Conservation (phyloP, 2,888 invertebrate species). For the Drosophila barbarae region DNA sequence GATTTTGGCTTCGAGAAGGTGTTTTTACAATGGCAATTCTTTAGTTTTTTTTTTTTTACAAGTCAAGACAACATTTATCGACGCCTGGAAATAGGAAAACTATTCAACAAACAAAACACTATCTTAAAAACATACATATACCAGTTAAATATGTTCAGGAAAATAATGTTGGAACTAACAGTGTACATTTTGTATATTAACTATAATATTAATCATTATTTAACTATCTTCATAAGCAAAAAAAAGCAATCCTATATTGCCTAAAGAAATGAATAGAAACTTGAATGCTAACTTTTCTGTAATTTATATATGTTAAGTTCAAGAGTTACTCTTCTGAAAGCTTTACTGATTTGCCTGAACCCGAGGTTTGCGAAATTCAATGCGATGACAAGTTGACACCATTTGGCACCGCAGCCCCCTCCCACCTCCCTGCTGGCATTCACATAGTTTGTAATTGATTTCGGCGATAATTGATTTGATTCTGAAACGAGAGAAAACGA, state of each 20-base stretch:
- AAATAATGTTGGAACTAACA: not conserved
- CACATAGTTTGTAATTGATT: slow-evolving; percentile 59
- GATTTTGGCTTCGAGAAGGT: not conserved
- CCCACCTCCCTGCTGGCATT: slow-evolving; percentile 18
- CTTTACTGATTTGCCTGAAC: not conserved
- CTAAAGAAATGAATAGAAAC: not conserved
- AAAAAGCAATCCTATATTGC: not conserved
- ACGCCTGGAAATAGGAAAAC: not conserved
- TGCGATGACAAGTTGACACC: slow-evolving; percentile 5
- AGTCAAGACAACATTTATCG: not conserved
- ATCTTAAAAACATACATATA: not conserved
- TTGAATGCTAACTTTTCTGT: not conserved
- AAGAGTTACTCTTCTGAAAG: not conserved
- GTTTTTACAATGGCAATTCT: not conserved
- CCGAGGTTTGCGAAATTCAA: not conserved
- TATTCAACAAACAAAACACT: not conserved
- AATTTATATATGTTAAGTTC: not conserved
- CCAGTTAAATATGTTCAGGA: not conserved
- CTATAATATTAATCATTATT: not conserved
- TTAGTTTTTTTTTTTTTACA: not conserved
- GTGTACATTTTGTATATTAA: not conserved
- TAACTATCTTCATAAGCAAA: not conserved
- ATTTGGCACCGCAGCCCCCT: not conserved
- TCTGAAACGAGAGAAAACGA: slow-evolving; percentile 53
- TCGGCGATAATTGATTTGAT: slow-evolving; percentile 69